phyloP scores from a whole-genome alignment of 1,140 invertebrate genomes.

The Bilobella aurantiaca region DNA sequence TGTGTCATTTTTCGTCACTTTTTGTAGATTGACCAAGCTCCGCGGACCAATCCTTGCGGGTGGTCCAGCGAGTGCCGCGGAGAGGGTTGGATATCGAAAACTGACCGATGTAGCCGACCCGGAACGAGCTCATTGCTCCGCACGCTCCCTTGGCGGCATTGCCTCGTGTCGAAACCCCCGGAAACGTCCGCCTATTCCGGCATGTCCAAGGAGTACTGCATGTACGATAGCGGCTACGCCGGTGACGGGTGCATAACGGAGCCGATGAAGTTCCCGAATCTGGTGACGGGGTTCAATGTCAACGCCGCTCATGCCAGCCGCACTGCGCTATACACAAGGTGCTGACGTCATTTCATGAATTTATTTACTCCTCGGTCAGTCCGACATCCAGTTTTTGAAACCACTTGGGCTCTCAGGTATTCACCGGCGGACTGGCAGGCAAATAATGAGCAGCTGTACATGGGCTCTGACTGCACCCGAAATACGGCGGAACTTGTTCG shows the following conservation, averaged over 20 bases:
- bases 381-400: too few relatives aligned
- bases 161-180: constrained; percentile 29
- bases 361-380: too few relatives aligned
- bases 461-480: constrained; percentile 70
- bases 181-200: constrained; percentile 30
- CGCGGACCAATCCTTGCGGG: constrained; percentile 24
- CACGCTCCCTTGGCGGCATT: constrained; percentile 33
- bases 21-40: constrained; percentile 29
- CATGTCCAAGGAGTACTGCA: constrained; percentile 34
- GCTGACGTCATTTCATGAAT: not conserved
- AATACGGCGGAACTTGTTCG: constrained; percentile 71
- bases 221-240: constrained; percentile 33
- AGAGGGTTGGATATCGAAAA: constrained; percentile 34
- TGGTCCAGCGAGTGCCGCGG: constrained; percentile 29
- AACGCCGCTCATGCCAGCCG: constrained; percentile 64
- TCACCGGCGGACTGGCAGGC: constrained; percentile 85
- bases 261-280: constrained; percentile 64
- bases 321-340: constrained; percentile 62
- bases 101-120: constrained; percentile 32
- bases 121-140: constrained; percentile 19
- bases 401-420: constrained; percentile 50
- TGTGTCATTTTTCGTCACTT: constrained; percentile 2
- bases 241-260: constrained; percentile 39
- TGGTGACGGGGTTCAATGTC: constrained; percentile 63
- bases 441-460: constrained; percentile 71